These are phyloP conservation scores for Chymomyza costata DNA, from an alignment of 1,140 invertebrate genomes.

Conservation along the genomic window DNA sequence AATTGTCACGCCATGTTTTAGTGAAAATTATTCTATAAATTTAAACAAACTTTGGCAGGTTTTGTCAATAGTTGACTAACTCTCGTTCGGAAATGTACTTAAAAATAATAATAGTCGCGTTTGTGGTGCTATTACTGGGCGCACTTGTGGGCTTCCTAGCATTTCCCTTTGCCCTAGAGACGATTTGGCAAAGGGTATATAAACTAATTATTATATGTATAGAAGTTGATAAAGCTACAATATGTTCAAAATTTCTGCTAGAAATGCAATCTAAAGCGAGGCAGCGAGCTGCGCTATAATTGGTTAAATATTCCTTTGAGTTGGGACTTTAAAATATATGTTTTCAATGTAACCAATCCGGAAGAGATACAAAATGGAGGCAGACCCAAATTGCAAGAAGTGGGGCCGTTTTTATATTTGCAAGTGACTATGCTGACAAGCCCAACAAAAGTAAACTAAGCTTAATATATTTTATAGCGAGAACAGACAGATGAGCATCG, in stretches of 20 bases:
- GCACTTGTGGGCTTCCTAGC: slow-evolving; percentile 14
- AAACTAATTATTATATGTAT: no score
- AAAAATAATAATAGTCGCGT: slow-evolving; percentile 7
- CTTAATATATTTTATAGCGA: no score
- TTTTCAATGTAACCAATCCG: slow-evolving; percentile 89
- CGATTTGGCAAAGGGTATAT: background rate
- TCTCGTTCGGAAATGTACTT: slow-evolving; percentile 5
- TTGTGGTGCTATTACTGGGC: background rate
- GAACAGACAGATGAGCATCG: slow-evolving; percentile 83
- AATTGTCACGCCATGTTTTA: no score
- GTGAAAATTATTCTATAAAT: no score
- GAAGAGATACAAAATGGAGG: slow-evolving; percentile 82
- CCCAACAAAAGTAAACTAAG: no score
- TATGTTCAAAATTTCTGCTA: slow-evolving; percentile 26
- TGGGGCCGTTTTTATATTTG: slow-evolving; percentile 85
- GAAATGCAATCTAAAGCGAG: slow-evolving; percentile 78
- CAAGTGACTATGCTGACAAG: no score
- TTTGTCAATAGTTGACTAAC: no score
- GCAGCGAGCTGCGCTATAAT: slow-evolving; percentile 79
- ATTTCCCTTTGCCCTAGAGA: slow-evolving; percentile 6
- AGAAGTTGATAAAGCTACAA: background rate
- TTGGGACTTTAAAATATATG: slow-evolving; percentile 83
- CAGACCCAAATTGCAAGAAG: slow-evolving; percentile 81
- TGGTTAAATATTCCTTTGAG: slow-evolving; percentile 83
- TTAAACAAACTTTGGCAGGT: no score